phyloP scores from a whole-genome alignment of 2,888 invertebrate species.

The Eretmocerus hayati region DNA sequence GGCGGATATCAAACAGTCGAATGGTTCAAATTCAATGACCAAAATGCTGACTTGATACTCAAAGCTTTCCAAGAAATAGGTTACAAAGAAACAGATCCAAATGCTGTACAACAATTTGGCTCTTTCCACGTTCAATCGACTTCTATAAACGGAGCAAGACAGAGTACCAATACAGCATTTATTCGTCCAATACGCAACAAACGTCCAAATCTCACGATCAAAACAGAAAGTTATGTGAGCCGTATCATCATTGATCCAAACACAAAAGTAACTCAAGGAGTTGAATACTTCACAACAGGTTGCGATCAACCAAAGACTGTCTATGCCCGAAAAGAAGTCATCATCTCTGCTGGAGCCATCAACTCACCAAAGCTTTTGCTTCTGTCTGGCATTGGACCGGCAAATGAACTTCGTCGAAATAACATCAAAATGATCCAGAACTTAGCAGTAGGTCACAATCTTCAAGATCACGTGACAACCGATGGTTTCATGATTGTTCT shows the following conservation, averaged over 20 bases:
- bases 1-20: slow-evolving; percentile 62
- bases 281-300: slow-evolving; percentile 43
- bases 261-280: slow-evolving; percentile 45
- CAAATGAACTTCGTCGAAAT: slow-evolving; percentile 38
- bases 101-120: slow-evolving; percentile 55
- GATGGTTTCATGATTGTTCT: slow-evolving; percentile 43
- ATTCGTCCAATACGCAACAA: slow-evolving; percentile 58
- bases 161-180: slow-evolving; percentile 59
- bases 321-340: slow-evolving; percentile 47
- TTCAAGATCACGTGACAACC: slow-evolving; percentile 50
- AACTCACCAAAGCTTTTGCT: slow-evolving; percentile 51
- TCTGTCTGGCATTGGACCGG: slow-evolving; percentile 51
- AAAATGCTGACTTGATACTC: slow-evolving; percentile 53
- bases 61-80: slow-evolving; percentile 59
- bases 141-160: slow-evolving; percentile 53
- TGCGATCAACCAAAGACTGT: slow-evolving; percentile 39
- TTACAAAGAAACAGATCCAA: slow-evolving; percentile 54
- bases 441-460: slow-evolving; percentile 49
- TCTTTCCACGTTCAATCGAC: slow-evolving; percentile 60
- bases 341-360: slow-evolving; percentile 50
- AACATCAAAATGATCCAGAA: slow-evolving; percentile 44
- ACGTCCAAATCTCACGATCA: slow-evolving; percentile 41
- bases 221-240: slow-evolving; percentile 50
- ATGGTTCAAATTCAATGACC: slow-evolving; percentile 57
- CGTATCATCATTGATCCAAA: slow-evolving; percentile 49